These are phyloP conservation scores for Ophion slaviceki DNA, from an alignment of 2,888 invertebrate species.

Conservation along the genomic window DNA sequence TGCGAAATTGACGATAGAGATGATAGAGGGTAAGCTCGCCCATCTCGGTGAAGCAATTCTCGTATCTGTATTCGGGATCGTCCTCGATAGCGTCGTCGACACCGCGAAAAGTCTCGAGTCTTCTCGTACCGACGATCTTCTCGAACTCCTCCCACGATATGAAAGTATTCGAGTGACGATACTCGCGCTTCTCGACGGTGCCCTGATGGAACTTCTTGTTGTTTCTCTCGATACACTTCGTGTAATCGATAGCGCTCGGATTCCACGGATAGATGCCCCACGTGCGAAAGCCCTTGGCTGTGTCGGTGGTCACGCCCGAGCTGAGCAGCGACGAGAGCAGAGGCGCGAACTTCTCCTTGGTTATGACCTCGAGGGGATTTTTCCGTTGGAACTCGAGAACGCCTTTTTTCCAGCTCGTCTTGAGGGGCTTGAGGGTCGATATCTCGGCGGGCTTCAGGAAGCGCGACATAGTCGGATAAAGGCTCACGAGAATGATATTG, in stretches of 20 bases:
- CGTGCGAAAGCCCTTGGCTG: slow-evolving; percentile 67
- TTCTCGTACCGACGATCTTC: slow-evolving; percentile 56
- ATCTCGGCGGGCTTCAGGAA: slow-evolving; percentile 74
- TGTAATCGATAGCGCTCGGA: slow-evolving; percentile 65
- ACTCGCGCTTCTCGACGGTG: slow-evolving; percentile 34
- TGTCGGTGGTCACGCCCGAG: slow-evolving; percentile 46
- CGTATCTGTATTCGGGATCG: slow-evolving; percentile 62
- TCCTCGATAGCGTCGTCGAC: slow-evolving; percentile 58
- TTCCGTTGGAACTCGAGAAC: slow-evolving; percentile 68
- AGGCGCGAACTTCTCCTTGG: slow-evolving; percentile 72
- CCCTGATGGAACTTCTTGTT: slow-evolving; percentile 53
- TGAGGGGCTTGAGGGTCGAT: slow-evolving; percentile 69
- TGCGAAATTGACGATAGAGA: slow-evolving; percentile 58
- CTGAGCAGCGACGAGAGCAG: slow-evolving; percentile 62
- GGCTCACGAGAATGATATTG: slow-evolving; percentile 71
- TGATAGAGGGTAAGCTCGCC: slow-evolving; percentile 60
- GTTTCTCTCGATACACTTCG: slow-evolving; percentile 56
- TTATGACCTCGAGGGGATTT: slow-evolving; percentile 68
- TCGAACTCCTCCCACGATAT: slow-evolving; percentile 62
- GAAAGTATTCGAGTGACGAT: slow-evolving; percentile 49
- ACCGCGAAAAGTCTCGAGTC: slow-evolving; percentile 53
- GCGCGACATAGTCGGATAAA: slow-evolving; percentile 74
- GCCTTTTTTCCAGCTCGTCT: slow-evolving; percentile 68
- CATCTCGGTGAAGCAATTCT: slow-evolving; percentile 63
- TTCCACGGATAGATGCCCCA: slow-evolving; percentile 71